Base-by-base conservation (phyloP, 2,888 invertebrate species). In the Prenolepis imparis region DNA sequence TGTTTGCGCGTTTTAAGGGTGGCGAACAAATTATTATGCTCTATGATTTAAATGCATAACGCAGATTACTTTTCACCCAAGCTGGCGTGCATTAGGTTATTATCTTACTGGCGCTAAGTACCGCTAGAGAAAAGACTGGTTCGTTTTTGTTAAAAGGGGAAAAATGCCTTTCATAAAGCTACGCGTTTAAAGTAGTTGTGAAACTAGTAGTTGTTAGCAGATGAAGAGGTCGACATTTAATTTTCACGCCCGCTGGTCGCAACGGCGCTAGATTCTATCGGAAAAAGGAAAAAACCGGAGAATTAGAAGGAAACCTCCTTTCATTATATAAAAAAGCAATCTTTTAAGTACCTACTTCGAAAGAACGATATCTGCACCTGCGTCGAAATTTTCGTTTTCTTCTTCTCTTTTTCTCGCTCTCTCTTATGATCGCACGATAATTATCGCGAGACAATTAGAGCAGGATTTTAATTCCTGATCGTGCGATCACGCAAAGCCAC, bases 31-130 rank as follows among this genome's bases (percentile, higher is more conserved):
- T 86, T 84, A 82, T 86, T 83, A 48, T 39, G 39, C 59, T 63
- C 81, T 80, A 68, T 70, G 84, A 87, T 89, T 86, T 89, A 88
- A 88, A 86, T 28, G 3, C 28, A 28, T 86, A 81, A 82, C 73
- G 80, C 66, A 41, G 32, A 64, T 84, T 80, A 70, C 59, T 57
- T 55, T 75, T 75, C 73, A 52, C 55, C 59, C 52, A 52, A n/a
- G 44, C 39, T 24, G 72, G 66, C 72, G 82, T 67, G 84, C 89
- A 88, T 89, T 88, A 89, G 88, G 87, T 85, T 88, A 89, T 89
- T 89, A 85, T 84, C 84, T 72, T 18, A 18, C 72, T 12, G n/a
- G 48, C 32, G 78, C 44, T 70, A 78, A 78, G 70, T 59, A 9
- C 44, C 44, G 44, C 32, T 18, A 59, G 44, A 32, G 44, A 52